Evolutionary conservation across 1,140 invertebrate species (phyloP).

Genomic region (Chymomyza costata): DNA sequence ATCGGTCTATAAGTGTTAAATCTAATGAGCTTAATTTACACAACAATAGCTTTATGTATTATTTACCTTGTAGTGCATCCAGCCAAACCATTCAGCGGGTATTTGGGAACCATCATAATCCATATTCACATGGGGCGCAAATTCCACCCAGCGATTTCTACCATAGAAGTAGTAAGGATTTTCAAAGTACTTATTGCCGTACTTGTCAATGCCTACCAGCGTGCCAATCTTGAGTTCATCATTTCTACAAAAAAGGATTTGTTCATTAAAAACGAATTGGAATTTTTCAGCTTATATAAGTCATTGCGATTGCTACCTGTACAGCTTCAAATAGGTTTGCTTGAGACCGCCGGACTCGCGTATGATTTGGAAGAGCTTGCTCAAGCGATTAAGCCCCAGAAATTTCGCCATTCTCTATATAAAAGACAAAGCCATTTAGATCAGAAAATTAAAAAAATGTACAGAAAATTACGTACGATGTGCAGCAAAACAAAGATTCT

Average conservation of each 20-base stretch:
- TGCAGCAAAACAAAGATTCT: conserved; percentile 49
- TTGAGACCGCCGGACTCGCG: conserved; percentile 86
- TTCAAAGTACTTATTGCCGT: conserved; percentile 97
- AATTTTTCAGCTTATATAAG: conserved; percentile 73
- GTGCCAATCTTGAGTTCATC: conserved; percentile 92
- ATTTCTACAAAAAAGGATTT: conserved; percentile 77
- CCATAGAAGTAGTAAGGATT: conserved; percentile 93
- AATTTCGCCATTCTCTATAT: conserved; percentile 77
- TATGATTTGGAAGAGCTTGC: conserved; percentile 81
- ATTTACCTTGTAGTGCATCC: conserved; percentile 85
- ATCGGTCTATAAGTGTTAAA: conserved; percentile 66
- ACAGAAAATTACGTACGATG: conserved; percentile 38
- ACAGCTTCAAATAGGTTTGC: conserved; percentile 82
- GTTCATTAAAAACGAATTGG: too few relatives aligned
- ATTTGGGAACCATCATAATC: conserved; percentile 97
- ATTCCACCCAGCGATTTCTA: conserved; percentile 96
- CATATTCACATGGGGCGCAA: conserved; percentile 82
- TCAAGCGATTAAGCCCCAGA: conserved; percentile 85
- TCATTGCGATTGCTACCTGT: conserved; percentile 79
- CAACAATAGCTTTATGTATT: neutral
- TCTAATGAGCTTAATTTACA: too few relatives aligned
- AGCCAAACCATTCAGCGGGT: conserved; percentile 92
- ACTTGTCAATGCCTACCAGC: conserved; percentile 94
- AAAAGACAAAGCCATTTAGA: too few relatives aligned
- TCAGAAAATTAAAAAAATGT: neutral